Conservation (phyloP, 2,797 vertebrate genomes). For the Cichlasoma orientale region DNA sequence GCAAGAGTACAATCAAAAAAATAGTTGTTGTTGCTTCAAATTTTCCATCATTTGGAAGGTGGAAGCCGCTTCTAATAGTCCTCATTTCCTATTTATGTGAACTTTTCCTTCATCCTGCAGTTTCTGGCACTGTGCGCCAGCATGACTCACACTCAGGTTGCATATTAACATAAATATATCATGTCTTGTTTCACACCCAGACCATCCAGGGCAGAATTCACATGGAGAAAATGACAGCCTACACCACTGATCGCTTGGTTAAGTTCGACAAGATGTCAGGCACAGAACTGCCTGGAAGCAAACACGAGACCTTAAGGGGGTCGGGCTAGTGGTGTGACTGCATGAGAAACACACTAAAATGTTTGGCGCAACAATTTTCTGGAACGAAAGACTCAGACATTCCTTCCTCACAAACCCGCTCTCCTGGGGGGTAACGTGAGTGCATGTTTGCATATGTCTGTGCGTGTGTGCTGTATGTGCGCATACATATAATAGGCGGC, state of each 20-base stretch:
- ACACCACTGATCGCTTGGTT: conserved; percentile 27
- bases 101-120: conserved; percentile 56
- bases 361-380: conserved; percentile 66
- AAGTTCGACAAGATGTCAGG: conserved; percentile 50
- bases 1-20: conserved; percentile 43
- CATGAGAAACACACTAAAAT: conserved; percentile 68
- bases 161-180: conserved; percentile 57
- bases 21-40: conserved; percentile 17
- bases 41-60: conserved; percentile 56
- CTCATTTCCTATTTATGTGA: conserved; percentile 58
- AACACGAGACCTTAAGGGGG: conserved; percentile 30
- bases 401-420: conserved; percentile 77
- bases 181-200: conserved; percentile 51
- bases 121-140: conserved; percentile 48
- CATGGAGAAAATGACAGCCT: conserved; percentile 28
- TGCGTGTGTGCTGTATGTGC: conserved; percentile 24
- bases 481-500: conserved; percentile 36
- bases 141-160: conserved; percentile 53
- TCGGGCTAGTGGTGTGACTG: conserved; percentile 31
- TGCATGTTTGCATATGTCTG: conserved; percentile 44
- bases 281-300: conserved; percentile 5
- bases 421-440: conserved; percentile 60
- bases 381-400: conserved; percentile 73
- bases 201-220: conserved; percentile 21
- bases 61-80: conserved; percentile 48